These are phyloP conservation scores for Noctilio leporinus DNA, from an alignment of 2,113 vertebrate species.

Conservation along the genomic window DNA sequence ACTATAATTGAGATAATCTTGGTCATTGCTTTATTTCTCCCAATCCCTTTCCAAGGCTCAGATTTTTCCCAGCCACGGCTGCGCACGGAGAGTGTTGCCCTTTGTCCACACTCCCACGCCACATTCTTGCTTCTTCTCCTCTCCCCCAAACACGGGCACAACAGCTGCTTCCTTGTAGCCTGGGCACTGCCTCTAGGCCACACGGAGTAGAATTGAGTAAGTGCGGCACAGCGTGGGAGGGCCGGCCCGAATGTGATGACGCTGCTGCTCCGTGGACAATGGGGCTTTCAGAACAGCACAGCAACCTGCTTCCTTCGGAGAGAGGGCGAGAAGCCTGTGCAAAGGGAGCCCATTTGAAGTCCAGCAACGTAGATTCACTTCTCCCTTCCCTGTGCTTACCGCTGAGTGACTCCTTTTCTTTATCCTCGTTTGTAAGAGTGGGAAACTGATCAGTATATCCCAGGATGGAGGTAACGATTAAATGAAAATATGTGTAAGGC, in stretches of 20 bases:
- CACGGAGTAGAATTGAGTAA: constrained; percentile 46
- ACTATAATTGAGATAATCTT: not conserved
- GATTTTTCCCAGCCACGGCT: not conserved
- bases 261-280: not conserved
- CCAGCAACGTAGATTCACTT: not conserved
- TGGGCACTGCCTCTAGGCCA: not conserved
- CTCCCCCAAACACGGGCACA: constrained; percentile 38
- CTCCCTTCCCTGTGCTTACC: not conserved
- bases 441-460: not conserved
- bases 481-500: not conserved
- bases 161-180: constrained; percentile 54
- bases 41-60: not conserved
- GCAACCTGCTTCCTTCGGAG: not conserved
- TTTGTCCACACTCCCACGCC: constrained; percentile 57
- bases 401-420: not conserved
- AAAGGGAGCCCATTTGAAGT: not conserved
- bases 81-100: not conserved
- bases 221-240: not conserved
- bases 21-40: not conserved
- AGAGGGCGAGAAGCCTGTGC: not conserved
- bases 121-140: constrained; percentile 51
- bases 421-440: not conserved
- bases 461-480: not conserved
- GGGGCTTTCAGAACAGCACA: not conserved
- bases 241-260: not conserved